phyloP scores from a whole-genome alignment of 2,113 vertebrate species.

The Cyanistes caeruleus region DNA sequence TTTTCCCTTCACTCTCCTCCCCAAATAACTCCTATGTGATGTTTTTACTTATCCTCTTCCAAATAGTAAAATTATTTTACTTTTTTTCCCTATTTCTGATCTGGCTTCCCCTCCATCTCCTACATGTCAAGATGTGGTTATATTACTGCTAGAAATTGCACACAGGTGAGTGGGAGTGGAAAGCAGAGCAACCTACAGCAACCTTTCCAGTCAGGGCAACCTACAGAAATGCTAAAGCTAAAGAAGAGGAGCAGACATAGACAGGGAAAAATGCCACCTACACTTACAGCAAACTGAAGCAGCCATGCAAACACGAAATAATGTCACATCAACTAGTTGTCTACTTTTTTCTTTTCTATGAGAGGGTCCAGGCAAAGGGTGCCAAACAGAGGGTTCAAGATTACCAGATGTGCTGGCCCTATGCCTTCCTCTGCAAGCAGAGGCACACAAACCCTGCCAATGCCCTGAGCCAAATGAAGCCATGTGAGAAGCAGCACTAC shows the following conservation, averaged over 20 bases:
- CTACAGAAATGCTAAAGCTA: background rate
- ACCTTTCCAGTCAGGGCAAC: background rate
- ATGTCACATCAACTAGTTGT: background rate
- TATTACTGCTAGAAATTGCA: background rate
- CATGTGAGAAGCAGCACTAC: accelerated
- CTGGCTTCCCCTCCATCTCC: background rate
- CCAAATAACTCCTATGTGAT: background rate
- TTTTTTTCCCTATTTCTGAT: background rate
- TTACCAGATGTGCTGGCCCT: background rate
- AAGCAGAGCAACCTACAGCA: background rate
- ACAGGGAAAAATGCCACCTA: background rate
- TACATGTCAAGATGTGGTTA: background rate
- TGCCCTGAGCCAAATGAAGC: background rate
- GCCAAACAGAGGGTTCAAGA: background rate
- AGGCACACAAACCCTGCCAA: accelerated
- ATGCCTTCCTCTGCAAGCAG: background rate
- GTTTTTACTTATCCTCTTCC: background rate
- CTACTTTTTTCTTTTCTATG: background rate
- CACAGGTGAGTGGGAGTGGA: background rate
- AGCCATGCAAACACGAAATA: background rate
- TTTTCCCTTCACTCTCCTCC: background rate
- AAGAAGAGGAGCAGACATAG: background rate
- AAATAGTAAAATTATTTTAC: background rate
- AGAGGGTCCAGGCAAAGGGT: background rate
- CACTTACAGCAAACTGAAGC: background rate